phyloP scores from a whole-genome alignment of 2,113 vertebrate species.

The Morone chrysops region DNA sequence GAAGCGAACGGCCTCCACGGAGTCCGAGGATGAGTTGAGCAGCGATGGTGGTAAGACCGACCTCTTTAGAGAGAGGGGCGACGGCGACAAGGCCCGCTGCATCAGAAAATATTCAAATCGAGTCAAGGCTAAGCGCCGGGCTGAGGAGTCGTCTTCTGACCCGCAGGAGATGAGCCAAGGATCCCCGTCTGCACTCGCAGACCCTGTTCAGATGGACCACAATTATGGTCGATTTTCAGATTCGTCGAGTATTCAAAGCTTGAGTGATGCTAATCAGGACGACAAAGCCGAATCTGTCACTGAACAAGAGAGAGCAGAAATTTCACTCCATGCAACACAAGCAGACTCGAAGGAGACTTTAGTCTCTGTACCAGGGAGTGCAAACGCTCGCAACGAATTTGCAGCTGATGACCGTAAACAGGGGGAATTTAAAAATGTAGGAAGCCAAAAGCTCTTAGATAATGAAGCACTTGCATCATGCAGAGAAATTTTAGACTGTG shows the following conservation, averaged over 20 bases:
- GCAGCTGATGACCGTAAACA: constrained; percentile 37
- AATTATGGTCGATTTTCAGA: constrained; percentile 78
- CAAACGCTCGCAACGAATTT: neutral
- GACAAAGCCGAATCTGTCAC: constrained; percentile 23
- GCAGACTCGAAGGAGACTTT: constrained; percentile 25
- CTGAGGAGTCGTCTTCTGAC: constrained; percentile 45
- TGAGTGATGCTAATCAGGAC: constrained; percentile 21
- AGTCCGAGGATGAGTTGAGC: constrained; percentile 68
- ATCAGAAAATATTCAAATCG: constrained; percentile 71
- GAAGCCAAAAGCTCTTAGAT: constrained; percentile 30
- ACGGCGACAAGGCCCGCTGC: constrained; percentile 64
- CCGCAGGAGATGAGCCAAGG: constrained; percentile 45
- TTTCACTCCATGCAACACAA: constrained; percentile 23
- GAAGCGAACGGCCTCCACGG: constrained; percentile 74
- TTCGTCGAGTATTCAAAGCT: constrained; percentile 38
- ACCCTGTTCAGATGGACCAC: constrained; percentile 79
- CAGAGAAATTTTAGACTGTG: constrained; percentile 20
- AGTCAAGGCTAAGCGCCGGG: constrained; percentile 66
- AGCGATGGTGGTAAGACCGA: constrained; percentile 64
- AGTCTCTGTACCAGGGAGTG: constrained; percentile 1
- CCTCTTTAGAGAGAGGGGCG: constrained; percentile 64
- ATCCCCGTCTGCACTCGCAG: constrained; percentile 31
- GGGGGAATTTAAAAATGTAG: constrained; percentile 28
- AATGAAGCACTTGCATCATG: constrained; percentile 25
- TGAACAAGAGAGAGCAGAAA: constrained; percentile 29